Evolutionary conservation across 2,888 invertebrate species (phyloP), one percentile per base, ranked within the genome.

Genomic region (Pherbina coryleti): DNA sequence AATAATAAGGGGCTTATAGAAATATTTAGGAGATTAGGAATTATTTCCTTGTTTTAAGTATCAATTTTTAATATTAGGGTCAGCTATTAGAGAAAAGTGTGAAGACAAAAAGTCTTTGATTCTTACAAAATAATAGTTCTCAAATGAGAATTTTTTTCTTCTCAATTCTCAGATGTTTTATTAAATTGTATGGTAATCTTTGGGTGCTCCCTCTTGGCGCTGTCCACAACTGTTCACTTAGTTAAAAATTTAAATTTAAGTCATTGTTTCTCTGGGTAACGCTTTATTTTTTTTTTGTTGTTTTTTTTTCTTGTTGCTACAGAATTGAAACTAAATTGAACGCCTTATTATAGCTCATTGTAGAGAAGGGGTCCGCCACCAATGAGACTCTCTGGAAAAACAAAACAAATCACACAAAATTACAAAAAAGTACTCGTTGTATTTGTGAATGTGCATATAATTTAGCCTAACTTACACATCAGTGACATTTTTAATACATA

Each of bases 281-380:
- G 28, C 22, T 7, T 8, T 11, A 25, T 14, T 3, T 51, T 28
- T 69, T 9, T 69, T 17, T 66, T 25, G 49, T 69, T 49, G 22
- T 60, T 28, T 22, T 8, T 28, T 28, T 51, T 9, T 69, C 7
- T 66, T 28, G 51, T 69, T 49, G 17, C n/a, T 11, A 14, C 51
- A 49, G 51, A 69, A 51, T 69, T 75, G 31, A 28, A 67, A 44
- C 57, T 72, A 75, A 78, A 78, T 75, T 78, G 72, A 66, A 37
- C 60, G 72, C 66, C 66, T 72, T 57, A 75, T 75, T 78, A 76
- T 28, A 14, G 71, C 60, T 72, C 51, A 76, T 75, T 75, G 77
- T 74, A 69, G 28, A 51, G 49, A 55, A 28, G 49, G 77, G 19
- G 71, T 22, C n/a, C n/a, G 28, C 2, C 25, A 49, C 28, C 49